These are phyloP conservation scores for Cotesia vestalis DNA, from an alignment of 1,140 invertebrate species.

Conservation along the genomic window DNA sequence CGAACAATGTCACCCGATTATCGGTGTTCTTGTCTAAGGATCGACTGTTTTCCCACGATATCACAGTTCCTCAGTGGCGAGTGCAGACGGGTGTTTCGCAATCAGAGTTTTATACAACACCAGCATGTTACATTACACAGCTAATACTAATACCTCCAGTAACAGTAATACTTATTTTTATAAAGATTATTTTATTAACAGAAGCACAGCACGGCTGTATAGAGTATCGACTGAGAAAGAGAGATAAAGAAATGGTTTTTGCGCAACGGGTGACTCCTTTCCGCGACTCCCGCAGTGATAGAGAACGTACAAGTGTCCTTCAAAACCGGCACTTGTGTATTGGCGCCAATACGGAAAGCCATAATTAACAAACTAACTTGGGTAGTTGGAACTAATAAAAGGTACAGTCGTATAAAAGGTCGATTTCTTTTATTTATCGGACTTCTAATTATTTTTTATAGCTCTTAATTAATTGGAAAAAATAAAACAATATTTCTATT, in stretches of 20 bases:
- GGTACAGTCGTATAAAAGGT: no score
- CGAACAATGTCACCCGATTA: slow-evolving; percentile 43
- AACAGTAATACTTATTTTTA: no score
- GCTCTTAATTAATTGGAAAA: no score
- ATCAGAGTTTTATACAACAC: not conserved
- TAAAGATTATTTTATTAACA: no score
- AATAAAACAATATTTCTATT: no score
- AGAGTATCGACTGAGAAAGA: slow-evolving; percentile 10
- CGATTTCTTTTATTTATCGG: not conserved
- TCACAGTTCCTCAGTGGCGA: slow-evolving; percentile 18
- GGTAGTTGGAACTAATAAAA: no score
- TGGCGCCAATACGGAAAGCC: slow-evolving; percentile 27
- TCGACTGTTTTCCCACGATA: slow-evolving; percentile 43
- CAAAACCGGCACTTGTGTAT: slow-evolving; percentile 5
- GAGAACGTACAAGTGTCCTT: slow-evolving; percentile 31
- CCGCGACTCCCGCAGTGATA: slow-evolving; percentile 23
- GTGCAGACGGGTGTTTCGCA: not conserved
- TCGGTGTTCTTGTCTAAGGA: slow-evolving; percentile 32
- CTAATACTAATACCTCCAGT: no score
- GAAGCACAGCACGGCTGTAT: not conserved
- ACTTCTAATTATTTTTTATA: no score
- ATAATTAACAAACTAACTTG: slow-evolving; percentile 23
- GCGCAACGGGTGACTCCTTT: slow-evolving; percentile 4
- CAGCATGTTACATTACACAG: not conserved
- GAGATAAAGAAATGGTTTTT: not conserved